Evolutionary conservation across 1,140 invertebrate species (phyloP).

Genomic region (Mylabris phalerata): DNA sequence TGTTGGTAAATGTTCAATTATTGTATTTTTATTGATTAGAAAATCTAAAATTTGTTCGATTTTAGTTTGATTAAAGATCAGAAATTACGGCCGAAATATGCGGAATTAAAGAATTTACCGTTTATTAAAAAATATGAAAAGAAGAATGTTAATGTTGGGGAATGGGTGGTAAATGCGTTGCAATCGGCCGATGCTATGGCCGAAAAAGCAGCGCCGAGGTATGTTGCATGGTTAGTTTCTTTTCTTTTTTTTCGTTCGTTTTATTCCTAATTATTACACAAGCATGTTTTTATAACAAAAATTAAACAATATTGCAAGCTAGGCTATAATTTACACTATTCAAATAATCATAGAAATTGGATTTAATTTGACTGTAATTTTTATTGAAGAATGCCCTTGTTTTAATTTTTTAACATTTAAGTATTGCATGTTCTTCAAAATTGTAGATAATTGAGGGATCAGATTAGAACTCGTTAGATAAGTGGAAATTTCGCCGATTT

Average conservation of each 20-base stretch:
- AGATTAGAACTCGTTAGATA: too few relatives aligned
- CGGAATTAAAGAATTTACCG: slow-evolving; percentile 78
- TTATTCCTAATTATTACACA: not conserved
- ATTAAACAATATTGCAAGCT: too few relatives aligned
- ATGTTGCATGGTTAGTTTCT: slow-evolving; percentile 40
- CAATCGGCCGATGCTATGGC: slow-evolving; percentile 32
- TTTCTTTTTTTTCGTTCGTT: slow-evolving; percentile 23
- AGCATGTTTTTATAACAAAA: too few relatives aligned
- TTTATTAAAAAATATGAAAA: slow-evolving; percentile 79
- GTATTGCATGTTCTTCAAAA: too few relatives aligned
- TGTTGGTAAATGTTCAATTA: slow-evolving; percentile 56
- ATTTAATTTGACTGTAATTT: too few relatives aligned
- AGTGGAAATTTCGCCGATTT: too few relatives aligned
- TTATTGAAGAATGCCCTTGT: too few relatives aligned
- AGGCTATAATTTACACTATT: too few relatives aligned
- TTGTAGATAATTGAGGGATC: too few relatives aligned
- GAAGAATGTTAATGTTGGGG: slow-evolving; percentile 65
- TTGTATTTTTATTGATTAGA: not conserved
- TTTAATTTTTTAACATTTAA: too few relatives aligned
- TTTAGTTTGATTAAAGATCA: slow-evolving; percentile 91
- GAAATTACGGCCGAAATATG: slow-evolving; percentile 88
- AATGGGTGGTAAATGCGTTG: slow-evolving; percentile 60
- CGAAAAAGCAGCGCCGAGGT: slow-evolving; percentile 34
- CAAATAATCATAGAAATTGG: too few relatives aligned
- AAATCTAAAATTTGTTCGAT: slow-evolving; percentile 18